Evolutionary conservation across 2,888 invertebrate species (phyloP), one percentile per base, ranked within the genome.

Genomic region (Margaritifera margaritifera): DNA sequence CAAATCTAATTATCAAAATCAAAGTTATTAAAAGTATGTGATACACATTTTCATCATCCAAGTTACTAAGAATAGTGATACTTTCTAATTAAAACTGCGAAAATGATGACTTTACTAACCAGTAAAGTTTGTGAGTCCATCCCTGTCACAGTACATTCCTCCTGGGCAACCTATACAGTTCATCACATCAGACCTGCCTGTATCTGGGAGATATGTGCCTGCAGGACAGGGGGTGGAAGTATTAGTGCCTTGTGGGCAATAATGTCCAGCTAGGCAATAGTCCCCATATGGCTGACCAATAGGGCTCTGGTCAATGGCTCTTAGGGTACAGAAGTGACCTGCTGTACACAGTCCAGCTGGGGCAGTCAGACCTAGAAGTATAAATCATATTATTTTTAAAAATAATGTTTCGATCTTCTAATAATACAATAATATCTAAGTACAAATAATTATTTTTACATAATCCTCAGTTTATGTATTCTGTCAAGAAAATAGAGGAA

Each of bases 151-250:
- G 75, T 83, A 88, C 53, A 82, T 79, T 22, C 88, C 88, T 18
- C 84, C 84, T 8, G 86, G 81, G 74, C 88, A 88, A 65, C 79
- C 76, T n/a, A 86, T 72, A 72, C 88, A 88, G 62, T 88, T 80
- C 19, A 62, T 19, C 5, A 75, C 56, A 1, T 66, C 68, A 0
- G 62, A 61, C 15, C 71, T 77, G 1, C 81, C 81, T 11, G 80
- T 82, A 57, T 82, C 81, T 2, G 84, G 78, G 42, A 81, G 72
- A 77, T 81, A 88, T 0, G 87, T 87, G 18, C 89, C 89, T 1
- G 79, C 68, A 0, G 87, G 87, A 73, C 89, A 89, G 27, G 84
- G 79, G 1, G 75, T 66, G 4, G 88, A 84, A n/a, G 77, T 79
- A 4, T 80, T 82, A 1, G 87, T 87, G 11, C 86, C 86, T 50